Evolutionary conservation across 2,888 invertebrate species (phyloP), one percentile per base, ranked within the genome.

Genomic region (Lasioglossum calceatum): DNA sequence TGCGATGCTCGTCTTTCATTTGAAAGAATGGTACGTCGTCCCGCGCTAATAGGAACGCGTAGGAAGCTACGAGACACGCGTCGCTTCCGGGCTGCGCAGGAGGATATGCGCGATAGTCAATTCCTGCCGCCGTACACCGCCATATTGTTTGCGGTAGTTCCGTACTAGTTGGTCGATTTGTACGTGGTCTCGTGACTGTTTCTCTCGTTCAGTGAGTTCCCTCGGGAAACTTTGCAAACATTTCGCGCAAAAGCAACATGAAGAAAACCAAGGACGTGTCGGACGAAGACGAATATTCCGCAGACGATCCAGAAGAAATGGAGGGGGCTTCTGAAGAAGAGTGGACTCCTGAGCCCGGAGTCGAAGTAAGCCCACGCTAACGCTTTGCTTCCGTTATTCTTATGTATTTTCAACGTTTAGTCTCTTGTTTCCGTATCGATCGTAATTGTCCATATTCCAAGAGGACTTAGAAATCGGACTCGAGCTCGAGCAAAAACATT

Each of bases 271-370:
- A 95, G 93, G 95, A 95, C 89, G 93, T 94, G 81, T 94, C 94
- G 79, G 95, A 95, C 92, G 95, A 95, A 90, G 95, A 95, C 90
- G 95, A 95, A 80, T 95, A 93, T 88, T 95, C 94, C 71, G 95
- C 94, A 42, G 95, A 95, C 90, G 95, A 95, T 91, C 95, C 95
- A 1, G 96, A 95, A 83, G 95, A 95, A 91, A 94, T 95, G 67
- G 94, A 94, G 91, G 95, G 94, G 87, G 94, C 93, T 58, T 95
- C 95, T n/a, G 95, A 95, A 83, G 95, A 95, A 86, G 95, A 95
- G 76, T 95, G 95, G 95, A 94, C 93, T 72, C 95, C 95, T 42
- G 94, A 92, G 82, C 91, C 94, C 80, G 94, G 92, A 87, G 91
- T 93, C 61, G 95, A 95, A 92, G 95, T 95, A 88, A 91, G 88